These are phyloP conservation scores for Procambarus virginalis DNA, from an alignment of 1,140 invertebrate species.

Conservation along the genomic window DNA sequence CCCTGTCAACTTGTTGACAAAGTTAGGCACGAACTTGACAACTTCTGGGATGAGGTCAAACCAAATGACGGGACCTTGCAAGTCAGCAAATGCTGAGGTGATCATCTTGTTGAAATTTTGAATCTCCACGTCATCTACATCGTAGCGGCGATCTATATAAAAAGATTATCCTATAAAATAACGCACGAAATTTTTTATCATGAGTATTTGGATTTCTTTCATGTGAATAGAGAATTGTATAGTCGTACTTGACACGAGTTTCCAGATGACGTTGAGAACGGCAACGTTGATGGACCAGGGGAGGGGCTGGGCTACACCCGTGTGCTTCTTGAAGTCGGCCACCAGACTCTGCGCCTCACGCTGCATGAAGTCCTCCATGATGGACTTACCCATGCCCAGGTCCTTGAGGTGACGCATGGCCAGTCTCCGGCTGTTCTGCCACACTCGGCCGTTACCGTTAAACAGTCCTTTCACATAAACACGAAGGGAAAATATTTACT, in stretches of 20 bases:
- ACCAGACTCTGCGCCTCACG: constrained; percentile 16
- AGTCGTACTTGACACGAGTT: constrained; percentile 27
- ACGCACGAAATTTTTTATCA: no score
- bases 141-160: neutral
- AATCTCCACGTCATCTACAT: neutral
- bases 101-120: neutral
- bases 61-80: no score
- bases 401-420: constrained; percentile 34
- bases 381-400: neutral
- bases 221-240: no score
- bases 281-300: constrained; percentile 12
- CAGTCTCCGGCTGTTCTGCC: constrained; percentile 21
- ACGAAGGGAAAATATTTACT: no score
- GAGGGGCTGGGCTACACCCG: neutral
- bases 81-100: no score
- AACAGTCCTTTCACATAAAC: neutral
- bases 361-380: constrained; percentile 6
- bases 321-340: constrained; percentile 12
- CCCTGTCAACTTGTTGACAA: no score
- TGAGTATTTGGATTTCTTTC: no score
- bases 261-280: constrained; percentile 36
- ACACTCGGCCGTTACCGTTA: neutral
- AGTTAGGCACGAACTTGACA: no score
- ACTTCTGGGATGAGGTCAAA: no score
- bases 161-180: no score